Base-by-base conservation (phyloP, 2,797 vertebrate species). In the Dromococcyx pavoninus region DNA sequence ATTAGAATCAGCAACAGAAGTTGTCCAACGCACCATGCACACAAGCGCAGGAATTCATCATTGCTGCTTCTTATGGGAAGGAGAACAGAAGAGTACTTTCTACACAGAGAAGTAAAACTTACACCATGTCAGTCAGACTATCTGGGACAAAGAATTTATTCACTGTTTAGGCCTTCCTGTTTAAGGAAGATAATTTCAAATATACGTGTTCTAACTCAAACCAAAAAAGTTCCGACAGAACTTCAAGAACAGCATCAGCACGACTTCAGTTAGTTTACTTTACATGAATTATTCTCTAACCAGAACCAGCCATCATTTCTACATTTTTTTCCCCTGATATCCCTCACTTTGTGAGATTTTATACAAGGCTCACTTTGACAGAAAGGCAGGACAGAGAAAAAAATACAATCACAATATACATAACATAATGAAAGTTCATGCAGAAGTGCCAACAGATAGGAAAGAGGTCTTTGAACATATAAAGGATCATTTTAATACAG, bases 301-400 rank as follows among this genome's bases (percentile, higher is more conserved):
- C 76, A 82, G 32, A 94, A 58, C 22, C 4, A 76, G 46, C 9
- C 56, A 81, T 15, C 27, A 53, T 6, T n/a, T 41, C 54, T 69
- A 27, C 13, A 30, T 56, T 61, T 37, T 60, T 6, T 8, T 15
- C 13, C 3, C 22, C 3, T 1, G 0, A 35, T 32, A 66, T 11
- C 6, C 6, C 21, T 74, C 61, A 46, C 30, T 73, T 54, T 23
- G 5, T 8, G 19, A 88, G n/a, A 41, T 72, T 69, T 89, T 60
- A 77, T 32, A 39, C 35, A 88, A 62, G 30, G 32, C 11, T 57
- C 35, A 32, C 46, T 75, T 54, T 5, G 74, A 67, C n/a, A 75
- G 12, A 23, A 44, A 91, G 78, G n/a, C 1, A 72, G 41, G 23
- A 83, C 10, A 67, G 37, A 43, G 28, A 46, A 35, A 57, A 78